Evolutionary conservation across 2,888 invertebrate species (phyloP).

Genomic region (Nomada hirtipes): DNA sequence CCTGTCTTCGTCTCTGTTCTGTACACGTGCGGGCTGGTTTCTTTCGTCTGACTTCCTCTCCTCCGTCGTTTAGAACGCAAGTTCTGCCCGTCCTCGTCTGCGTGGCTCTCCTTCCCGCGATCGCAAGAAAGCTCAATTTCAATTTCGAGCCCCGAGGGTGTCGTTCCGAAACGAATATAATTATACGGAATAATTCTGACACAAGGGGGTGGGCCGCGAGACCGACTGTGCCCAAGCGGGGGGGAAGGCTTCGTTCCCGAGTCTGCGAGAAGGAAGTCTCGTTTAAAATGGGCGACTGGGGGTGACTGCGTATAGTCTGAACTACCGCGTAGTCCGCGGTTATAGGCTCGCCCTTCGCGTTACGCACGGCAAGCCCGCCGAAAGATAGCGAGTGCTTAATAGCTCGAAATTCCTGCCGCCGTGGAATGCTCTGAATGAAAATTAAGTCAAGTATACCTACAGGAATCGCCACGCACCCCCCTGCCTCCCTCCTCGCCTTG

Average conservation of each 20-base stretch:
- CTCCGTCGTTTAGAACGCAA: neutral
- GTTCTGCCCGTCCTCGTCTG: conserved; percentile 38
- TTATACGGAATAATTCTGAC: conserved; percentile 84
- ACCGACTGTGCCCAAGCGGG: conserved; percentile 5
- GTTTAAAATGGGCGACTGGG: conserved; percentile 57
- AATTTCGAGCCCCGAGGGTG: conserved; percentile 84
- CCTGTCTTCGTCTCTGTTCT: conserved; percentile 18
- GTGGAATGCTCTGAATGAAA: conserved; percentile 82
- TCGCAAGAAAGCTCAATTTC: conserved; percentile 82
- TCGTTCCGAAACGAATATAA: conserved; percentile 84
- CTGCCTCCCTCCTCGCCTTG: neutral
- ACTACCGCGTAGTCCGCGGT: conserved; percentile 68
- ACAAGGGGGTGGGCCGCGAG: conserved; percentile 49
- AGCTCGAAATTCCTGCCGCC: conserved; percentile 81
- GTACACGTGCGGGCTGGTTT: neutral
- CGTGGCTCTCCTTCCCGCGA: conserved; percentile 45
- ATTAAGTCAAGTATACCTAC: conserved; percentile 79
- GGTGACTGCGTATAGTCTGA: conserved; percentile 53
- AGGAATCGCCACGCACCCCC: conserved; percentile 30
- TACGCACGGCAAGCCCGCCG: conserved; percentile 74
- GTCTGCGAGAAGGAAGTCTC: conserved; percentile 62
- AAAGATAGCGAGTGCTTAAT: conserved; percentile 83
- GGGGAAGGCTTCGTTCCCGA: conserved; percentile 42
- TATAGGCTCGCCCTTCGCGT: conserved; percentile 68
- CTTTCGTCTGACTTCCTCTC: conserved; percentile 17